Conservation (phyloP, 2,888 invertebrate species). For the Isoperla grammatica region DNA sequence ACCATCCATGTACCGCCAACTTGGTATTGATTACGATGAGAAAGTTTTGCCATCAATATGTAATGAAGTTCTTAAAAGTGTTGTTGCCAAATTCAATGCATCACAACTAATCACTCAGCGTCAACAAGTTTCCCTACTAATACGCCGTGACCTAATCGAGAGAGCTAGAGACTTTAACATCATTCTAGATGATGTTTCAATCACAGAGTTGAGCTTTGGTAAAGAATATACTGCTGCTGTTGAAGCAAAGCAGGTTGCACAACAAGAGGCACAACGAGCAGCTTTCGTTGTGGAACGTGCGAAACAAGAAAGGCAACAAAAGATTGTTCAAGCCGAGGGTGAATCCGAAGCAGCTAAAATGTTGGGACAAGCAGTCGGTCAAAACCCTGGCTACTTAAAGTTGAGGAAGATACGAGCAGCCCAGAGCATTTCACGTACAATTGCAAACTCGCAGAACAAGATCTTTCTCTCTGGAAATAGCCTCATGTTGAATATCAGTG, state of each 20-base stretch:
- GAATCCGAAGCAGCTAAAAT: conserved; percentile 98
- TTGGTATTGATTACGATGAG: conserved; percentile 96
- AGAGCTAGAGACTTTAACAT: conserved; percentile 97
- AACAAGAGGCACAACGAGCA: conserved; percentile 98
- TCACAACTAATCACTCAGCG: conserved; percentile 98
- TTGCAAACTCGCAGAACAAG: conserved; percentile 89
- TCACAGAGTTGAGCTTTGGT: conserved; percentile 97
- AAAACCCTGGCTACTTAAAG: conserved; percentile 97
- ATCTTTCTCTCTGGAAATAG: conserved; percentile 89
- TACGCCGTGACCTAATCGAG: conserved; percentile 87
- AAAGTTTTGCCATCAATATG: conserved; percentile 97
- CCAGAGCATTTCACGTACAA: conserved; percentile 93
- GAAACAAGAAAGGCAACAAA: conserved; percentile 95
- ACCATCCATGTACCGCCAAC: conserved; percentile 80
- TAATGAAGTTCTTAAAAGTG: conserved; percentile 97
- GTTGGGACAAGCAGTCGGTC: conserved; percentile 91
- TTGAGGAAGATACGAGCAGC: conserved; percentile 96
- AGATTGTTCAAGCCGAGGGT: conserved; percentile 99
- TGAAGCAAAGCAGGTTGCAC: conserved; percentile 99
- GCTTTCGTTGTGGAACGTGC: conserved; percentile 98
- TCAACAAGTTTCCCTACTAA: conserved; percentile 89
- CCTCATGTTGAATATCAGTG: conserved; percentile 95
- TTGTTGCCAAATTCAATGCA: conserved; percentile 99
- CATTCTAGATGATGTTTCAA: conserved; percentile 96
- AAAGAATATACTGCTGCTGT: conserved; percentile 99